phyloP scores from a whole-genome alignment of 2,888 invertebrate species.

The Leucoptera coffeella region DNA sequence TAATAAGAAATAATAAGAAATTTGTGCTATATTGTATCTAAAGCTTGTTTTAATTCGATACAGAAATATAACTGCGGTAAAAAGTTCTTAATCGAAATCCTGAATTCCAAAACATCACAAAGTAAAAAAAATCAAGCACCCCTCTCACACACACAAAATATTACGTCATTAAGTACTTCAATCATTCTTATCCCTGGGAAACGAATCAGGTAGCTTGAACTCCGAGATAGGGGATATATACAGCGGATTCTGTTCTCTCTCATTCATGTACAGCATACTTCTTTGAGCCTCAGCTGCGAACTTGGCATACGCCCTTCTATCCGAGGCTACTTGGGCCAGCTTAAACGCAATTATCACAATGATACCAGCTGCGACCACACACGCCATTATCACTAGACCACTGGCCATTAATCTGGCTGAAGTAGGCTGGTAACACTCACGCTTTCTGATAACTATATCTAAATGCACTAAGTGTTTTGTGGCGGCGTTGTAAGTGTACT shows the following conservation, averaged over 20 bases:
- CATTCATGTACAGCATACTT: conserved; percentile 26
- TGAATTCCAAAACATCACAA: not conserved
- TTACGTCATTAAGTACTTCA: conserved; percentile 7
- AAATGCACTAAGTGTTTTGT: conserved; percentile 18
- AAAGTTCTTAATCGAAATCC: too few species aligned
- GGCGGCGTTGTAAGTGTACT: conserved; percentile 26
- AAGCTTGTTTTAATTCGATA: too few species aligned
- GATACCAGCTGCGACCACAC: conserved; percentile 39
- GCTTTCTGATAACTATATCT: conserved; percentile 25
- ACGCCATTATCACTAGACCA: conserved; percentile 26
- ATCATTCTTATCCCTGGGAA: conserved; percentile 32
- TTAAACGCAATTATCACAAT: conserved; percentile 29
- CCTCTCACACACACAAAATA: not conserved
- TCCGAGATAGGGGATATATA: conserved; percentile 56
- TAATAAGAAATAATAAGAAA: too few species aligned
- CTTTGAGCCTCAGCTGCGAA: conserved; percentile 38
- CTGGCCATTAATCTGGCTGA: conserved; percentile 27
- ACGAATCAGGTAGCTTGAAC: conserved; percentile 48
- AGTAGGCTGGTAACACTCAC: conserved; percentile 24
- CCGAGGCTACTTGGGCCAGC: conserved; percentile 32
- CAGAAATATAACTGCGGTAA: too few species aligned
- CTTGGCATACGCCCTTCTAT: conserved; percentile 46
- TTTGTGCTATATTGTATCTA: too few species aligned
- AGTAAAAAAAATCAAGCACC: not conserved
- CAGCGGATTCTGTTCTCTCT: conserved; percentile 47